These are phyloP conservation scores for Polylopha cassiicola DNA, from an alignment of 2,888 invertebrate species.

Conservation along the genomic window DNA sequence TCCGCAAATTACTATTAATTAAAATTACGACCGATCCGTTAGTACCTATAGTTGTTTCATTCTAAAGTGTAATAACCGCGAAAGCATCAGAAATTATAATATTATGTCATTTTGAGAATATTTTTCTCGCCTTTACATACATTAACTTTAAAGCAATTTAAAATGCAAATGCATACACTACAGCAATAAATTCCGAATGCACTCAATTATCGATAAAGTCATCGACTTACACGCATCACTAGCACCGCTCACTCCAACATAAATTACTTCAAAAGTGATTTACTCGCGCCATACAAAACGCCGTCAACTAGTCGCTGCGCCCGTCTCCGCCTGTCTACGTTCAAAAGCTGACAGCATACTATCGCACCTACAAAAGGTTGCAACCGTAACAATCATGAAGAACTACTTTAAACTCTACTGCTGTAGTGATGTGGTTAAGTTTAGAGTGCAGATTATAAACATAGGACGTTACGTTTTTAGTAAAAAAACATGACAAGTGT, in stretches of 20 bases:
- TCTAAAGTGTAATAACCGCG: too few relatives aligned
- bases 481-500: conserved; percentile 69
- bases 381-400: background rate
- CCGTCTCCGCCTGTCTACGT: conserved; percentile 52
- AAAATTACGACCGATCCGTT: too few relatives aligned
- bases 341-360: conserved; percentile 34
- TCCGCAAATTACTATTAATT: too few relatives aligned
- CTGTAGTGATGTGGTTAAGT: background rate
- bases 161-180: too few relatives aligned
- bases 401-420: background rate
- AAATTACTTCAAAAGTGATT: conserved; percentile 74
- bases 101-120: too few relatives aligned
- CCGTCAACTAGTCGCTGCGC: conserved; percentile 57
- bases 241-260: conserved; percentile 45
- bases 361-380: background rate
- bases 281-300: conserved; percentile 67
- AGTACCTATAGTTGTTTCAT: too few relatives aligned
- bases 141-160: too few relatives aligned
- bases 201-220: conserved; percentile 25
- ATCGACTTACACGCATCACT: conserved; percentile 48
- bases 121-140: too few relatives aligned
- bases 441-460: background rate
- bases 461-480: too few relatives aligned
- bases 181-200: too few relatives aligned
- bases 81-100: too few relatives aligned